These are phyloP conservation scores for Lepidochrysops patricia DNA, from an alignment of 2,888 invertebrate species.

Conservation along the genomic window DNA sequence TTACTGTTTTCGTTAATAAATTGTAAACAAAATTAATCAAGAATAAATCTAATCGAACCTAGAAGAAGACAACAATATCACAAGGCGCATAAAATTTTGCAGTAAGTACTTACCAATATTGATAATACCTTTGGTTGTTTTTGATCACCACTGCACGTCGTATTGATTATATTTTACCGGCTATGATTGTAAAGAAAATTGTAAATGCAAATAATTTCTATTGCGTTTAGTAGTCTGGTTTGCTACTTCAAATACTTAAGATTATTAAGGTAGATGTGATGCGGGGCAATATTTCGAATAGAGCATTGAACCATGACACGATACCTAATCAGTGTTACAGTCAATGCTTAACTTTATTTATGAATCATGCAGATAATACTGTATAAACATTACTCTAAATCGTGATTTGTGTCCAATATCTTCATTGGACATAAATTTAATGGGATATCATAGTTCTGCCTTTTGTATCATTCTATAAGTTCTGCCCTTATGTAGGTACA, in stretches of 20 bases:
- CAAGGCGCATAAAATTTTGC: not conserved
- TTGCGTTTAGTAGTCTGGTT: not conserved
- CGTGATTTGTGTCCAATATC: not conserved
- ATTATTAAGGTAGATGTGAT: not conserved
- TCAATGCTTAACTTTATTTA: not conserved
- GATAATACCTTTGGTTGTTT: not conserved
- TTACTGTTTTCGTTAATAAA: not conserved
- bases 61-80: not conserved
- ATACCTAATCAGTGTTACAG: not conserved
- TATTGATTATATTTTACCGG: constrained; percentile 7
- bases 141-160: not conserved
- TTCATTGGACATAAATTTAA: no score
- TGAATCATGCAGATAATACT: not conserved
- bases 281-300: not conserved
- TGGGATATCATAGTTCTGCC: no score
- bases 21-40: not conserved
- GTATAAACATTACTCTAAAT: not conserved
- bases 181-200: no score
- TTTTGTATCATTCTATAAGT: no score
- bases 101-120: constrained; percentile 5
- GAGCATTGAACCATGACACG: not conserved
- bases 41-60: not conserved
- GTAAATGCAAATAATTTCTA: not conserved
- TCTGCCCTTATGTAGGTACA: no score
- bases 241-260: not conserved